Conservation (phyloP, 2,797 vertebrate genomes). For the Intellagama lesueurii region DNA sequence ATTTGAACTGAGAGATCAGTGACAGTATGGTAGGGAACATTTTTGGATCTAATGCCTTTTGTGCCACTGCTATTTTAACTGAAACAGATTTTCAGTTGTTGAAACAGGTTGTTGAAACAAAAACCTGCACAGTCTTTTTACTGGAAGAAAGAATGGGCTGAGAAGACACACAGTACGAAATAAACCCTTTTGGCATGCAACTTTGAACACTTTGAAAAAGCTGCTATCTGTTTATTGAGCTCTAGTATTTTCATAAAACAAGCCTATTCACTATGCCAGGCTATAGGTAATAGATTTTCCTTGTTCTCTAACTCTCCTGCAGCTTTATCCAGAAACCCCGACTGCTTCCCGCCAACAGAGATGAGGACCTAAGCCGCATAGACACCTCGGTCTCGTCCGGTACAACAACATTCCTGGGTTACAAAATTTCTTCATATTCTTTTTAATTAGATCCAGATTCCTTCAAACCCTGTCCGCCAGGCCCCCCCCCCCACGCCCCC, state of each 20-base stretch:
- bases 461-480: slow-evolving; percentile 13
- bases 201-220: neutral
- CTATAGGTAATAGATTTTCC: neutral
- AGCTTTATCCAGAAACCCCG: slow-evolving; percentile 66
- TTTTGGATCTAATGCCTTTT: neutral
- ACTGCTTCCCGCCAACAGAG: slow-evolving; percentile 65
- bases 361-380: slow-evolving; percentile 39
- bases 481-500: neutral
- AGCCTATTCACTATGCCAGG: neutral
- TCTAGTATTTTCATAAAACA: neutral
- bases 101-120: neutral
- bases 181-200: neutral
- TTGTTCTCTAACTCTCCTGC: slow-evolving; percentile 57
- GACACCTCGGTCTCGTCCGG: slow-evolving; percentile 56
- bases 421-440: slow-evolving; percentile 58
- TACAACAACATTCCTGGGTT: slow-evolving; percentile 61
- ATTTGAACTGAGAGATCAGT: neutral
- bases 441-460: slow-evolving; percentile 69
- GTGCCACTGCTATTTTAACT: too few relatives aligned
- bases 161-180: neutral
- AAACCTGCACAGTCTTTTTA: neutral
- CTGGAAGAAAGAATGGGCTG: neutral
- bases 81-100: neutral
- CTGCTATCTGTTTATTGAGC: neutral
- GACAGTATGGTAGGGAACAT: too few relatives aligned